These are phyloP conservation scores for Harpagifer antarcticus DNA, from an alignment of 2,797 vertebrate genomes.

Conservation along the genomic window DNA sequence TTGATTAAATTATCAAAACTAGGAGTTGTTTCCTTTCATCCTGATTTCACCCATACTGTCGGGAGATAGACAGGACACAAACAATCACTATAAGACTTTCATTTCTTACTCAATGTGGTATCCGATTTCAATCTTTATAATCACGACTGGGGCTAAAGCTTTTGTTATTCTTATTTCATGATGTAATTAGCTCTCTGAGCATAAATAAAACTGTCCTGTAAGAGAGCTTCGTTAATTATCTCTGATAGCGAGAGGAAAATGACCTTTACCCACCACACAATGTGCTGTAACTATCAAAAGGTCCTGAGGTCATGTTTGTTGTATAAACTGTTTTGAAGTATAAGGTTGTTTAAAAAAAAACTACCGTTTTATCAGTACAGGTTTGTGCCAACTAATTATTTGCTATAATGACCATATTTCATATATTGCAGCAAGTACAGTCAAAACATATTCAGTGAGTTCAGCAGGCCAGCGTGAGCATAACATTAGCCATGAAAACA, in stretches of 20 bases:
- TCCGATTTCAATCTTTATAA: constrained; percentile 36
- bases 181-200: constrained; percentile 55
- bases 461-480: neutral
- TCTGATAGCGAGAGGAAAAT: constrained; percentile 29
- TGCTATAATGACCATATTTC: neutral
- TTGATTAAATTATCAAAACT: too few relatives aligned
- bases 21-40: too few relatives aligned
- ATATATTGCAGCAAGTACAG: neutral
- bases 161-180: constrained; percentile 34
- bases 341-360: constrained; percentile 1
- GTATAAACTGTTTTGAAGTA: constrained; percentile 9
- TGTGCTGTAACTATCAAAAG: constrained; percentile 29
- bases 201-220: constrained; percentile 52
- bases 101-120: constrained; percentile 20
- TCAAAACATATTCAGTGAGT: neutral
- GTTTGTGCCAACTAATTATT: constrained; percentile 3
- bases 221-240: constrained; percentile 59
- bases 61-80: too few relatives aligned
- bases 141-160: constrained; percentile 15
- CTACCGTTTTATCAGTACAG: neutral
- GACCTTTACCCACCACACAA: constrained; percentile 57
- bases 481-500: constrained; percentile 1
- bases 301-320: constrained; percentile 33
- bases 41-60: too few relatives aligned
- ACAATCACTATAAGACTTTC: neutral